These are phyloP conservation scores for Holothuria leucospilota DNA, from an alignment of 53 echinoderm and acorn worm species.

Conservation along the genomic window DNA sequence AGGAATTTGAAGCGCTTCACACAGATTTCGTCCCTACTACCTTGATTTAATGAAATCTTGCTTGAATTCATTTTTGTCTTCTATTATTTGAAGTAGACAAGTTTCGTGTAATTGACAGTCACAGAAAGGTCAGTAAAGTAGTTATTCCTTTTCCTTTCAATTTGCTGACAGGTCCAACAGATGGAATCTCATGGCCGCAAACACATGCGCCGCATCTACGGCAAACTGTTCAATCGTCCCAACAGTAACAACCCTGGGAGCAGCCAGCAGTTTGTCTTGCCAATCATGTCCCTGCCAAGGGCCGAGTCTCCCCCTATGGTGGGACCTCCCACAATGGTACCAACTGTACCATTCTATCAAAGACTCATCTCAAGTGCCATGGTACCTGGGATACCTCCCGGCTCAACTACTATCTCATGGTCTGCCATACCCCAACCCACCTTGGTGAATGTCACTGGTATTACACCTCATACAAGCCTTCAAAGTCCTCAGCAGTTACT, in stretches of 20 bases:
- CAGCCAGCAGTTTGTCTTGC: conserved; percentile 88
- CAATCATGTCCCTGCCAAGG: conserved; percentile 66
- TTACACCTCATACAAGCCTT: conserved; percentile 43
- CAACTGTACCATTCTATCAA: conserved; percentile 34
- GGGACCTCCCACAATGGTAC: conserved; percentile 22
- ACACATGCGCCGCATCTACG: conserved; percentile 98
- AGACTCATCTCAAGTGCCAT: conserved; percentile 34
- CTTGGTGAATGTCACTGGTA: conserved; percentile 39
- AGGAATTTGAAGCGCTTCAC: too few relatives aligned
- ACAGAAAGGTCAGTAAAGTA: too few relatives aligned
- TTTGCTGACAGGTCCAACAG: conserved; percentile 82
- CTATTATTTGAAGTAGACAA: background rate
- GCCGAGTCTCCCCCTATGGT: conserved; percentile 46
- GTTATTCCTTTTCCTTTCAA: too few relatives aligned
- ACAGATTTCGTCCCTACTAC: too few relatives aligned
- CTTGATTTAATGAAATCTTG: background rate
- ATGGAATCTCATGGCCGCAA: conserved; percentile 99
- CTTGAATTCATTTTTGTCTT: background rate
- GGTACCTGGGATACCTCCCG: conserved; percentile 36
- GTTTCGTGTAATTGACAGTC: too few relatives aligned
- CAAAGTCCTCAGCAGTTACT: conserved; percentile 77
- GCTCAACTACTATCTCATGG: conserved; percentile 12
- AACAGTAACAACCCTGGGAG: conserved; percentile 81
- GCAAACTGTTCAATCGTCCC: conserved; percentile 96
- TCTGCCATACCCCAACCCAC: conserved; percentile 48